Base-by-base conservation (phyloP, 2,888 invertebrate genomes). In the Ophion ellenae region DNA sequence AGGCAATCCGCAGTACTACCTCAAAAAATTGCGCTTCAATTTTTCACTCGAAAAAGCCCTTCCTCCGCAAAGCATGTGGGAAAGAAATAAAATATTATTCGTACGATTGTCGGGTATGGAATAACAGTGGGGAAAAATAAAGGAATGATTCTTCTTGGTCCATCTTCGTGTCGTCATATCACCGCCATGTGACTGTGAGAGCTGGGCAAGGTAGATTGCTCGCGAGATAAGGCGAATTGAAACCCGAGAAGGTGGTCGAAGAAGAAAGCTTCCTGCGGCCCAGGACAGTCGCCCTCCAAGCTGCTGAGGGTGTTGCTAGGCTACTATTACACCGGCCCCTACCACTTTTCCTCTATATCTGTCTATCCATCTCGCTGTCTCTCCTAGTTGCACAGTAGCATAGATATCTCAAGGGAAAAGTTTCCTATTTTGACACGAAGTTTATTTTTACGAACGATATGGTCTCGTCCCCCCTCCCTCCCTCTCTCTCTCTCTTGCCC, bases 261-360 rank as follows among this genome's bases (percentile, higher is more conserved):
- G 90, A 90, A 53, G 59, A 89, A 71, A 86, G 82, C 53, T 74
- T 45, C 53, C 59, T 66, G 64, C 28, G 69, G 78, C 77, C 70
- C 79, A 79, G 82, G 74, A 85, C 90, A 89, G 90, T 90, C 82
- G 80, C 83, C 66, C 83, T 64, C 73, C 57, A 79, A 40, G 40
- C 57, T 73, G 66, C 78, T 88, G 87, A 88, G 93, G 92, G 93
- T 92, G 93, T 93, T 93, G 93, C 93, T 93, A 93, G 93, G 93
- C 91, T 93, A 93, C 93, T 92, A 88, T 80, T 80, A 84, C 67
- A 84, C 75, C 47, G 63, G 69, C 63, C 28, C 73, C 40, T 40
- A 7, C 40, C n/a, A 24, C n/a, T 28, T 36, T 61, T 24, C 73
- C 28, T 81, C 77, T 11, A 59, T 79, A 64, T 79, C 75, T 80